phyloP scores from a whole-genome alignment of 2,888 invertebrate genomes.

The Allygus modestus region DNA sequence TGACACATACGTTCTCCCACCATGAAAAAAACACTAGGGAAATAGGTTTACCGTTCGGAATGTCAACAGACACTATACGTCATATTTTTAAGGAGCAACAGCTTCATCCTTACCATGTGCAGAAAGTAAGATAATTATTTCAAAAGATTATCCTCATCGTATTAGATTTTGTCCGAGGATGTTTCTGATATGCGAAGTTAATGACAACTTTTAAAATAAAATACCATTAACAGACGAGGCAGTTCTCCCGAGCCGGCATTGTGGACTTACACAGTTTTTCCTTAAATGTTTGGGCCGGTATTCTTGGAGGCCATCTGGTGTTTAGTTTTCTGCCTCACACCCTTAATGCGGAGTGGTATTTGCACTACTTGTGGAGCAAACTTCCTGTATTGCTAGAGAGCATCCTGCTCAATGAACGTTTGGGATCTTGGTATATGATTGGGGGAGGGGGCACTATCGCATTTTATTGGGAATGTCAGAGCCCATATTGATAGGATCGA shows the following conservation, averaged over 20 bases:
- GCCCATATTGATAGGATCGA: slow-evolving; percentile 67
- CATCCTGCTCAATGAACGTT: background rate
- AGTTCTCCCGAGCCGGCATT: slow-evolving; percentile 69
- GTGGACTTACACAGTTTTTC: slow-evolving; percentile 70
- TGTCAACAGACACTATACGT: slow-evolving; percentile 20
- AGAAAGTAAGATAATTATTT: slow-evolving; percentile 60
- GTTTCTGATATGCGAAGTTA: slow-evolving; percentile 9
- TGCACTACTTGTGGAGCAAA: slow-evolving; percentile 67
- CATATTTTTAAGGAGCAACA: slow-evolving; percentile 50
- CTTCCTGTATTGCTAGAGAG: slow-evolving; percentile 61
- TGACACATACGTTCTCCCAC: too few relatives aligned
- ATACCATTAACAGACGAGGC: slow-evolving; percentile 70
- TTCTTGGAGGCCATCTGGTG: slow-evolving; percentile 67
- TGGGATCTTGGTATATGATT: slow-evolving; percentile 70
- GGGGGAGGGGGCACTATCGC: slow-evolving; percentile 71
- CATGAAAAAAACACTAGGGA: background rate
- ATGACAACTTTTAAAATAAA: slow-evolving; percentile 65
- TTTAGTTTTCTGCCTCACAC: slow-evolving; percentile 66
- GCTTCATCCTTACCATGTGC: slow-evolving; percentile 65
- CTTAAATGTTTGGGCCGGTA: slow-evolving; percentile 68
- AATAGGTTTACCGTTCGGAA: slow-evolving; percentile 7
- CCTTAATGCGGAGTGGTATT: slow-evolving; percentile 66
- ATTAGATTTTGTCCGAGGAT: slow-evolving; percentile 68
- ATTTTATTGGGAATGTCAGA: slow-evolving; percentile 67
- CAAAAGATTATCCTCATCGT: slow-evolving; percentile 66